phyloP scores from a whole-genome alignment of 2,888 invertebrate species.

The Blomia tropicalis region DNA sequence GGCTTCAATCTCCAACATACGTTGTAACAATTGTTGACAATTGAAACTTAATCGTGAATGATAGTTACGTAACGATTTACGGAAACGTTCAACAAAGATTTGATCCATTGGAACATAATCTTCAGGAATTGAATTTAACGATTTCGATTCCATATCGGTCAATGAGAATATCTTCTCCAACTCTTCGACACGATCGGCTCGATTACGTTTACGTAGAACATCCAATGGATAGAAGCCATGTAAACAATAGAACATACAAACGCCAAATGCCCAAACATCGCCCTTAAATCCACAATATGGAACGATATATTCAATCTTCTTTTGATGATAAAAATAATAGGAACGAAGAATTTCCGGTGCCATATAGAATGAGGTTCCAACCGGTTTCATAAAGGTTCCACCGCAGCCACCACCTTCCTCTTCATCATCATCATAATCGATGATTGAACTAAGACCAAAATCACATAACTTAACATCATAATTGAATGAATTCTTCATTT shows the following conservation, averaged over 20 bases:
- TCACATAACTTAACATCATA: slow-evolving; percentile 1
- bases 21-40: neutral
- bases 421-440: slow-evolving; percentile 3
- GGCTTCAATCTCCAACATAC: neutral
- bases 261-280: slow-evolving; percentile 7
- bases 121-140: too few relatives aligned
- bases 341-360: slow-evolving; percentile 13
- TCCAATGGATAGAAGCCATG: slow-evolving; percentile 16
- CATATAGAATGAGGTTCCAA: slow-evolving; percentile 4
- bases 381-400: neutral
- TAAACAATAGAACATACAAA: slow-evolving; percentile 1
- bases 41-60: neutral
- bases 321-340: neutral
- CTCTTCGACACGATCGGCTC: neutral
- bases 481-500: neutral
- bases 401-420: neutral
- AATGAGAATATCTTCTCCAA: neutral
- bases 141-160: neutral
- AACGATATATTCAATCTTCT: neutral
- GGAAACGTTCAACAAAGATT: neutral
- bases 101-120: too few relatives aligned
- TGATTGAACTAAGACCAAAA: slow-evolving; percentile 1
- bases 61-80: neutral
- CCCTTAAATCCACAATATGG: slow-evolving; percentile 14
- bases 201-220: neutral